These are phyloP conservation scores for Dugesia japonica DNA, from an alignment of 2,888 invertebrate genomes.

Conservation along the genomic window DNA sequence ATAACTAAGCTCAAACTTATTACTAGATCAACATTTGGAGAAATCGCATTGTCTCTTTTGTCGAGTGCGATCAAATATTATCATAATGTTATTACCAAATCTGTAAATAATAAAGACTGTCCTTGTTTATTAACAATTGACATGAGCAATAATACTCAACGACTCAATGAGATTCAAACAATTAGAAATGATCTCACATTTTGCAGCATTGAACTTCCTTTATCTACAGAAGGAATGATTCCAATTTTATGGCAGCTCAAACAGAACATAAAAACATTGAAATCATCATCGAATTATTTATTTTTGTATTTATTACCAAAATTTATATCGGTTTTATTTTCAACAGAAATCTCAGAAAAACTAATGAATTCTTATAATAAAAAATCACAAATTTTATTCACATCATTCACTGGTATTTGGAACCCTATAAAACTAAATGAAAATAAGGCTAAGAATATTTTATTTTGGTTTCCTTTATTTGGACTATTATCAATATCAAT, in stretches of 20 bases:
- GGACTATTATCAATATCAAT: neutral
- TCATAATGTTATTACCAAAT: neutral
- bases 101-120: neutral
- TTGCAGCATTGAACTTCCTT: neutral
- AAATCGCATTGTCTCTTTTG: neutral
- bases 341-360: neutral
- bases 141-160: neutral
- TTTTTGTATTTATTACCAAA: constrained; percentile 4
- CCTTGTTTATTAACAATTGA: neutral
- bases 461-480: neutral
- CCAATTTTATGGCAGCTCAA: neutral
- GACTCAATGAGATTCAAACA: neutral
- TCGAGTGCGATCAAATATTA: constrained; percentile 1
- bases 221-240: neutral
- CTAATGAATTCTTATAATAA: neutral
- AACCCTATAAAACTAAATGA: neutral
- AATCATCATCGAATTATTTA: neutral
- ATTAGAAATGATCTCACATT: neutral
- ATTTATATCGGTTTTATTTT: neutral
- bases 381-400: neutral
- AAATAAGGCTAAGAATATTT: neutral
- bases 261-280: neutral
- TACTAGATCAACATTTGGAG: neutral
- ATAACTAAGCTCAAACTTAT: neutral
- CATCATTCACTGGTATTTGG: neutral